Base-by-base conservation (phyloP, 1,140 invertebrate species). In the Rhizoglyphus robini region DNA sequence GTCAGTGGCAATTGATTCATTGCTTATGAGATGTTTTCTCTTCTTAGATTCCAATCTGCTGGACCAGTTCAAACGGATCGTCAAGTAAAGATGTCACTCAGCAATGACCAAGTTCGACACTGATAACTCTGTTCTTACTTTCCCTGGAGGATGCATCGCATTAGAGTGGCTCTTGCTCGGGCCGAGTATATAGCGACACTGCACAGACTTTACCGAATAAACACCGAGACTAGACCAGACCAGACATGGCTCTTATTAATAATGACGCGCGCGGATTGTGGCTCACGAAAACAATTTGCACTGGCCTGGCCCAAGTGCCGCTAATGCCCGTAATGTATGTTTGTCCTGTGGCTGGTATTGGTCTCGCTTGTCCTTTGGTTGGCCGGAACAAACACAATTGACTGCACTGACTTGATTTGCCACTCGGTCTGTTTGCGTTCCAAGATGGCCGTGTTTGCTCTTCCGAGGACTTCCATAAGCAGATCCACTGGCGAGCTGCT, bases 41-140 rank as follows among this genome's bases (percentile, higher is more conserved):
- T 60, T 60, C 27, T 41, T 60, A 60, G 58, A 60, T 60, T 60
- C 58, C 38, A 60, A 60, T 60, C n/a, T 60, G 15, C 29, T 60
- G 58, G 58, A 60, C 27, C 58, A 60, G 27, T 60, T 60, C 20
- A 60, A 60, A 60, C 15, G 58, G 30, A 60, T 60, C 15, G 58
- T 60, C 30, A 60, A 60, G 18, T 60, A 11, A 58, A 58, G 8
- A 13, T 8, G 23, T 11, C 8, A n/a, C n/a, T n/a, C n/a, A n/a
- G n/a, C n/a, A n/a, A n/a, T n/a, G n/a, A n/a, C n/a, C n/a, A n/a
- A n/a, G n/a, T n/a, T n/a, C n/a, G n/a, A n/a, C n/a, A n/a, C n/a
- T n/a, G n/a, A n/a, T n/a, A n/a, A n/a, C n/a, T n/a, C n/a, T n/a
- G n/a, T n/a, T n/a, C n/a, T n/a, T n/a, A n/a, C n/a, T n/a, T n/a